phyloP scores from a whole-genome alignment of 53 echinoderm and acorn worm genomes.

The Temnopleurus reevesii region DNA sequence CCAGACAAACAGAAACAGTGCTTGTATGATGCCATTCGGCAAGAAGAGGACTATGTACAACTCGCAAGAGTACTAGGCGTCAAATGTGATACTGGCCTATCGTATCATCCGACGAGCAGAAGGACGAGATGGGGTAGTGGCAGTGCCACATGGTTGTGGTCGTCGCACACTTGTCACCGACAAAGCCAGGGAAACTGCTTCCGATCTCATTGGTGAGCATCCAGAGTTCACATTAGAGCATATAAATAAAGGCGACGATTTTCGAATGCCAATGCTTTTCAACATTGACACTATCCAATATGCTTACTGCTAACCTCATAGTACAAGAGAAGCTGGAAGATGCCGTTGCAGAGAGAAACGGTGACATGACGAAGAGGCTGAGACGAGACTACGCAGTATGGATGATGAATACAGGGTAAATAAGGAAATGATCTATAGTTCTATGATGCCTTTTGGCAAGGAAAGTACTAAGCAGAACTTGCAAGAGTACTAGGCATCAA shows the following conservation, averaged over 20 bases:
- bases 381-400: background rate
- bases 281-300: background rate
- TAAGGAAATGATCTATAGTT: background rate
- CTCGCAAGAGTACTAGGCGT: background rate
- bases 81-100: background rate
- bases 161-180: background rate
- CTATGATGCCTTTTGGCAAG: background rate
- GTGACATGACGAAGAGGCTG: slow-evolving; percentile 3
- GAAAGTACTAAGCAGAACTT: background rate
- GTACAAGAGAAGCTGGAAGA: background rate
- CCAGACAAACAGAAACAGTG: background rate
- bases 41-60: background rate
- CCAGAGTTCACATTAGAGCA: slow-evolving; percentile 7
- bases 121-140: background rate
- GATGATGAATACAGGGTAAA: no score
- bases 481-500: background rate
- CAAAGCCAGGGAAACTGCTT: background rate
- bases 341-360: background rate
- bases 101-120: slow-evolving; percentile 8
- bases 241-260: background rate
- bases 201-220: slow-evolving; percentile 2
- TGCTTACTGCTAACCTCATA: no score
- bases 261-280: background rate
- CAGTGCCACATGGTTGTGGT: background rate
- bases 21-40: background rate